phyloP scores from a whole-genome alignment of 2,888 invertebrate species.

The Aquatica leii region DNA sequence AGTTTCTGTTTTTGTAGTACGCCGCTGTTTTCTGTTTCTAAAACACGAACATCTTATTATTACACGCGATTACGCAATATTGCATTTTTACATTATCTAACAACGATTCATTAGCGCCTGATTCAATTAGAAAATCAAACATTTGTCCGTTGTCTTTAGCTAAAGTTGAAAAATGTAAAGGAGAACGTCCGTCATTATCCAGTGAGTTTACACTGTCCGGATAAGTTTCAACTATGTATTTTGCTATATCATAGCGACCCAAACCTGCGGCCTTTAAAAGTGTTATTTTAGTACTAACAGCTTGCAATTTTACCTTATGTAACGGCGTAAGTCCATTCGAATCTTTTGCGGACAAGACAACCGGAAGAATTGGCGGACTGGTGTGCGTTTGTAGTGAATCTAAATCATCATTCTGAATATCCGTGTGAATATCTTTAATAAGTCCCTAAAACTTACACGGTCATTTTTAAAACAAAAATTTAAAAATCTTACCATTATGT shows the following conservation, averaged over 20 bases:
- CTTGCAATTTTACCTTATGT: constrained; percentile 72
- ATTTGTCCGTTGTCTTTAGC: constrained; percentile 80
- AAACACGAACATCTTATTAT: neutral
- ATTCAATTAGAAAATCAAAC: constrained; percentile 78
- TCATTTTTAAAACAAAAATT: no score
- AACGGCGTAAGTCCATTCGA: constrained; percentile 82
- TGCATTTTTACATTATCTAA: constrained; percentile 79
- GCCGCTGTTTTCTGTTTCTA: constrained; percentile 85
- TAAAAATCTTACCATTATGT: constrained; percentile 77
- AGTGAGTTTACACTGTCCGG: constrained; percentile 73
- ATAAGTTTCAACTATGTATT: constrained; percentile 75
- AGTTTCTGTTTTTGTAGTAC: constrained; percentile 78
- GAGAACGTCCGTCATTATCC: constrained; percentile 86
- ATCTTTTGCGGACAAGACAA: constrained; percentile 78
- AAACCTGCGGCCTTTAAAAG: constrained; percentile 77
- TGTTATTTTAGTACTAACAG: neutral
- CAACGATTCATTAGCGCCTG: constrained; percentile 85
- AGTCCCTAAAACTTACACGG: constrained; percentile 71
- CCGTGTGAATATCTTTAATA: constrained; percentile 81
- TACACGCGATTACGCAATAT: neutral
- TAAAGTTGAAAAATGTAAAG: constrained; percentile 87
- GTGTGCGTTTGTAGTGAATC: constrained; percentile 73
- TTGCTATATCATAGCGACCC: constrained; percentile 77
- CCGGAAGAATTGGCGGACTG: constrained; percentile 74
- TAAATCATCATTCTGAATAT: constrained; percentile 79